A percentile compares a stretch with the other conserved stretches of the same genome.
phyloP scores from a whole-genome alignment of 2,797 vertebrate species.

The Takifugu ocellatus region DNA sequence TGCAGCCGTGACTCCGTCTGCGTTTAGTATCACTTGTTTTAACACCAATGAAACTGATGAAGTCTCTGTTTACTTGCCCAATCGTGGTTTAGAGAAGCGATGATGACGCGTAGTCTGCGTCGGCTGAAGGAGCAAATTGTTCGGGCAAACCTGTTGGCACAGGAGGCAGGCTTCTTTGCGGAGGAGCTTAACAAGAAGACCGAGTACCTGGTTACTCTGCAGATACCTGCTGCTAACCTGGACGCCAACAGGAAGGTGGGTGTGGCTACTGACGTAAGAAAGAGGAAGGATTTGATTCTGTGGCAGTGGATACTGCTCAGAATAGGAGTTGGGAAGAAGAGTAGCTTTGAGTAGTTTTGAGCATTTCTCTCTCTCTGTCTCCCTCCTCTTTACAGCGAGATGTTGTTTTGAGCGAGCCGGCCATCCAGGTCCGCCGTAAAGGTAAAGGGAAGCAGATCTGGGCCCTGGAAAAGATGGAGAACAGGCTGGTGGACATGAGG shows the following conservation, averaged over 20 bases:
- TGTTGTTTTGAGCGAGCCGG: constrained; percentile 90
- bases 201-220: constrained; percentile 92
- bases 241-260: constrained; percentile 94
- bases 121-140: constrained; percentile 91
- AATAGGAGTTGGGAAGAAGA: background rate
- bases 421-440: constrained; percentile 91
- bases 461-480: constrained; percentile 97
- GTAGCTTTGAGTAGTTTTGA: background rate
- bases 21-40: no score
- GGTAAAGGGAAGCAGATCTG: constrained; percentile 96
- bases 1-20: no score
- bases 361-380: background rate
- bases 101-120: constrained; percentile 88
- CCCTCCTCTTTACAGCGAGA: constrained; percentile 72
- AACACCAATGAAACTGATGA: no score
- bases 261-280: no score
- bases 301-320: no score
- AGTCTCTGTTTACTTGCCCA: background rate
- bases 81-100: constrained; percentile 79
- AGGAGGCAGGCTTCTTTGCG: constrained; percentile 88
- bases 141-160: constrained; percentile 87
- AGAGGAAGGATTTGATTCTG: no score
- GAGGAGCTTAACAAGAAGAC: constrained; percentile 94
- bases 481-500: constrained; percentile 92
- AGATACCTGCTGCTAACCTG: constrained; percentile 94